Conservation (phyloP, 2,797 vertebrate genomes). For the Gadopsis marmoratus region DNA sequence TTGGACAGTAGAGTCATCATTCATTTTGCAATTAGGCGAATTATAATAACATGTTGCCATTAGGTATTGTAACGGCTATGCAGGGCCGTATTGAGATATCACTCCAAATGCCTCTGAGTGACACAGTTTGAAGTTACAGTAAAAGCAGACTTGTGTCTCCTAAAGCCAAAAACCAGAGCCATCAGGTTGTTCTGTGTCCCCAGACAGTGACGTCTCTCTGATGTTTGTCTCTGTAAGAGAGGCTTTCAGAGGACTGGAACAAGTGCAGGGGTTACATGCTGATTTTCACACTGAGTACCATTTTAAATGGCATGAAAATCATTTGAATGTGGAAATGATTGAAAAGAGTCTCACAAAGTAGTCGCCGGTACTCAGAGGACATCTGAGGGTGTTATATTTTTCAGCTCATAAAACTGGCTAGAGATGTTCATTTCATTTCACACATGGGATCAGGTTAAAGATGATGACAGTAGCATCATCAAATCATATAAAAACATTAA, state of each 20-base stretch:
- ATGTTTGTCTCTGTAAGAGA: slow-evolving; percentile 42
- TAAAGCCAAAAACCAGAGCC: slow-evolving; percentile 26
- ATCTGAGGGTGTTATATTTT: slow-evolving; percentile 1
- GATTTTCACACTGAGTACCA: slow-evolving; percentile 20
- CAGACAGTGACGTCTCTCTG: slow-evolving; percentile 34
- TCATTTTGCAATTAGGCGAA: slow-evolving; percentile 24
- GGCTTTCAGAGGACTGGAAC: slow-evolving; percentile 9
- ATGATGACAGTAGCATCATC: neutral
- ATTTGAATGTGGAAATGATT: slow-evolving; percentile 15
- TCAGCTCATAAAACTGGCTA: neutral
- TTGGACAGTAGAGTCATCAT: slow-evolving; percentile 26
- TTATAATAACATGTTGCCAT: slow-evolving; percentile 9
- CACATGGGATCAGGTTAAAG: neutral
- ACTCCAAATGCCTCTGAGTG: slow-evolving; percentile 4
- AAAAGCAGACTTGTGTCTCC: slow-evolving; percentile 36
- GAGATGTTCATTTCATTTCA: neutral
- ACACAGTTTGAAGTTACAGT: slow-evolving; percentile 20
- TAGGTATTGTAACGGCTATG: slow-evolving; percentile 1
- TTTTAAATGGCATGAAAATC: slow-evolving; percentile 31
- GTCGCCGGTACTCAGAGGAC: neutral
- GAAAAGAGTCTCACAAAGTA: slow-evolving; percentile 16
- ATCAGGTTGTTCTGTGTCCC: slow-evolving; percentile 19
- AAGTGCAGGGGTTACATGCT: slow-evolving; percentile 20
- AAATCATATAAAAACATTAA: neutral
- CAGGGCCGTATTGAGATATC: slow-evolving; percentile 20